These are phyloP conservation scores for Alouatta palliata DNA, from an alignment of 2,113 vertebrate genomes.

Conservation along the genomic window DNA sequence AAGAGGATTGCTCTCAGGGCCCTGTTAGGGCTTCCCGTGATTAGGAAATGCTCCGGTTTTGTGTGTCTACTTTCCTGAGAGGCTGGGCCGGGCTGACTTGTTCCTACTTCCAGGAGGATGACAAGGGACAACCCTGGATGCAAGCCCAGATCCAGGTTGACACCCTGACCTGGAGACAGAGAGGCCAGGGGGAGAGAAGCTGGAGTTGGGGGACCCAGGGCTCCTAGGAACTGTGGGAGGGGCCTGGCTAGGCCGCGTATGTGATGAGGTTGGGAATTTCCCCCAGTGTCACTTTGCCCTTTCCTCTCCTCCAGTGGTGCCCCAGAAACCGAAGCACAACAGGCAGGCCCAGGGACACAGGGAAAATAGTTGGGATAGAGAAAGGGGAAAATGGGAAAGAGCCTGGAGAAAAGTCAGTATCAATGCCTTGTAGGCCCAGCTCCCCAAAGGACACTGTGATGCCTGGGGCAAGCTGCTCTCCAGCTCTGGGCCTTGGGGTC, in stretches of 20 bases:
- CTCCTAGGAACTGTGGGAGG: conserved; percentile 32
- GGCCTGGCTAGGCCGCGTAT: not conserved
- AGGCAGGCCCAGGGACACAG: not conserved
- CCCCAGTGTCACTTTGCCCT: conserved; percentile 41
- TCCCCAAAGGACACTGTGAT: not conserved
- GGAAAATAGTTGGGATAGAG: not conserved
- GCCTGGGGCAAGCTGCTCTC: not conserved
- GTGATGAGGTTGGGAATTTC: conserved; percentile 36
- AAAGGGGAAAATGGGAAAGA: conserved; percentile 1
- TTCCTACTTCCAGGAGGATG: not conserved
- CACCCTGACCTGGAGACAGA: not conserved
- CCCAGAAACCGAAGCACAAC: conserved; percentile 7
- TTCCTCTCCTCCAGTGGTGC: not conserved
- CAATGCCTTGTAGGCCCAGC: not conserved
- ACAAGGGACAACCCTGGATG: not conserved
- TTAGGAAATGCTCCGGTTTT: conserved; percentile 33
- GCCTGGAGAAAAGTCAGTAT: not conserved
- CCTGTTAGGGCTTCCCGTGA: conserved; percentile 41
- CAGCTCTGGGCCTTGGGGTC: not conserved
- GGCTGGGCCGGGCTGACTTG: not conserved
- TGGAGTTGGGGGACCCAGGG: not conserved
- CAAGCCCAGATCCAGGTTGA: not conserved
- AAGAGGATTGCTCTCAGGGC: not conserved
- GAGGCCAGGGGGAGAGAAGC: not conserved
- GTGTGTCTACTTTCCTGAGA: not conserved